Percentiles rank a stretch among this genome's conserved stretches.
phyloP scores from a whole-genome alignment of 2,113 vertebrate species.

The Paedocypris sp. region DNA sequence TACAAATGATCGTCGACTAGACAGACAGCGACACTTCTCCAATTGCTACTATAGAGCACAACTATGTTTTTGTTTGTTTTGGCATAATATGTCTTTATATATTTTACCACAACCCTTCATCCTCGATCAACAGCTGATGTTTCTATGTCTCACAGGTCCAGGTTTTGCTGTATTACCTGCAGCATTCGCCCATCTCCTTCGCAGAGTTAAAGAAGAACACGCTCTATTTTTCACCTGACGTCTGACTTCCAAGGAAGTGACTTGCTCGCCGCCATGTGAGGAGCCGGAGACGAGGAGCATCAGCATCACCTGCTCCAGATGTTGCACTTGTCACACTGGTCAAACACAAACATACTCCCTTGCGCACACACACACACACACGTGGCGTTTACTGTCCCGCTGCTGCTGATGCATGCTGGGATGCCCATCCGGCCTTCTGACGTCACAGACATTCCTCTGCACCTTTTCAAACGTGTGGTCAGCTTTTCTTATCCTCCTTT shows the following conservation, averaged over 20 bases:
- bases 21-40: no score
- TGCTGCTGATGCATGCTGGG: not conserved
- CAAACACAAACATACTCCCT: not conserved
- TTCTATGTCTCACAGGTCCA: constrained; percentile 69
- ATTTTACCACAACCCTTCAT: no score
- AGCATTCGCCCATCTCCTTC: constrained; percentile 88
- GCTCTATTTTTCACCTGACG: constrained; percentile 95
- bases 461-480: no score
- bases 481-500: no score
- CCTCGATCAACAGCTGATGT: no score
- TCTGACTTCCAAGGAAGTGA: constrained; percentile 69
- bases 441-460: no score
- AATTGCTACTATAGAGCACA: no score
- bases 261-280: constrained; percentile 2
- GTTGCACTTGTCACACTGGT: not conserved
- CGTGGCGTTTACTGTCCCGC: not conserved
- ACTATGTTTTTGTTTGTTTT: no score
- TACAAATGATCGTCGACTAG: no score
- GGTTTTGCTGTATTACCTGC: constrained; percentile 95
- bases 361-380: not conserved
- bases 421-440: not conserved
- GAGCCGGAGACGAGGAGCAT: not conserved
- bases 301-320: not conserved
- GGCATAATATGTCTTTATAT: no score
- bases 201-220: constrained; percentile 92